Percentiles rank a stretch among this genome's conserved stretches.
phyloP scores from a whole-genome alignment of 2,113 vertebrate species.

The Brienomyrus brachyistius region DNA sequence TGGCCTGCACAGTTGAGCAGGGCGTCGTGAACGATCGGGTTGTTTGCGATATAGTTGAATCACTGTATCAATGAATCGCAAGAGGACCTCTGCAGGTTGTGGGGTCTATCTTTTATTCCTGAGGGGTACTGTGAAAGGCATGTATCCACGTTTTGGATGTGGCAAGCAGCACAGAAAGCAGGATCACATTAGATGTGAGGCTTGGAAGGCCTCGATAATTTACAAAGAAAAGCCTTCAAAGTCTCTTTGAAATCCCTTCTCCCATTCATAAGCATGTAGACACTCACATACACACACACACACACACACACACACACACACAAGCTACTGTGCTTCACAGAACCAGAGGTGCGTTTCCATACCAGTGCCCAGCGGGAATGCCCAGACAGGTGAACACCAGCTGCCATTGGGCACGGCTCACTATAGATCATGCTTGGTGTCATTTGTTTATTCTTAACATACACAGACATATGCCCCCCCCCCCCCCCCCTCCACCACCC shows the following conservation, averaged over 20 bases:
- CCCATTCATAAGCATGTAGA: not conserved
- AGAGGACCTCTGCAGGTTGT: not conserved
- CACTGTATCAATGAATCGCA: not conserved
- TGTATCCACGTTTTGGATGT: not conserved
- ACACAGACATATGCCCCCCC: not conserved
- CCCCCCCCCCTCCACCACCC: not conserved
- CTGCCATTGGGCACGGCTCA: not conserved
- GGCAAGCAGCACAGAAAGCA: not conserved
- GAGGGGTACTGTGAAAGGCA: not conserved
- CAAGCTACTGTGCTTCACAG: not conserved
- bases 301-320: not conserved
- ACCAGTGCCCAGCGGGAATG: not conserved
- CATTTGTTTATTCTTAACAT: not conserved
- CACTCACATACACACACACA: not conserved
- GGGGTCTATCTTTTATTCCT: not conserved
- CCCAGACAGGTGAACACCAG: not conserved
- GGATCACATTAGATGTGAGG: not conserved
- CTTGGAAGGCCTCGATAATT: not conserved
- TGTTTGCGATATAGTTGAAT: not conserved
- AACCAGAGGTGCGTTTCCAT: not conserved
- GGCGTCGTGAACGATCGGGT: not conserved
- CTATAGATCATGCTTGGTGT: not conserved
- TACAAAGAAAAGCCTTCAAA: not conserved
- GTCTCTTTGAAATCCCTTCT: not conserved
- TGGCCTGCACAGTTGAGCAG: not conserved